Conservation (phyloP, 2,797 vertebrate genomes). For the Propithecus deckenii region DNA sequence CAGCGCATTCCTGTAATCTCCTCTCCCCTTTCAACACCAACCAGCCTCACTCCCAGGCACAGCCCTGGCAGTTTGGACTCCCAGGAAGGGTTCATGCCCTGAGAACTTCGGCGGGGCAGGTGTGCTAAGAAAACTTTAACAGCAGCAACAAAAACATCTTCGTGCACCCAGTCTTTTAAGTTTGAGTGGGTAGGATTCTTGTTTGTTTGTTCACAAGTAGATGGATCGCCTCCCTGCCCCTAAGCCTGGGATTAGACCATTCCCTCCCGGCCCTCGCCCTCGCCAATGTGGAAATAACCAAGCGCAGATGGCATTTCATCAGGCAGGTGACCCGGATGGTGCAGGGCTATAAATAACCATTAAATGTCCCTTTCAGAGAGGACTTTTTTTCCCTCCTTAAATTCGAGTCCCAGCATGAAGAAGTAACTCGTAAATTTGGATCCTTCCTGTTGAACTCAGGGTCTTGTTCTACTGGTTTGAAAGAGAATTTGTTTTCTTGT, state of each 20-base stretch:
- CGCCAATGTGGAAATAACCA: constrained; percentile 33
- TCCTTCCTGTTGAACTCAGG: constrained; percentile 76
- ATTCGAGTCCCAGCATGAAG: constrained; percentile 82
- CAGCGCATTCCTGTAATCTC: background rate
- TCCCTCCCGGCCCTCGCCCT: background rate
- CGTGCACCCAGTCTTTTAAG: constrained; percentile 32
- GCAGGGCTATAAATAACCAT: constrained; percentile 75
- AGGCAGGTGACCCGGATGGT: constrained; percentile 62
- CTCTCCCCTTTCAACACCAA: background rate
- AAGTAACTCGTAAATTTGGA: constrained; percentile 80
- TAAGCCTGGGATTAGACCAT: constrained; percentile 40
- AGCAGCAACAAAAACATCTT: background rate
- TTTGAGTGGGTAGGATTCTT: background rate
- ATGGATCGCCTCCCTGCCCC: background rate
- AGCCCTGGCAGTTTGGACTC: background rate
- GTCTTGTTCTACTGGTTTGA: constrained; percentile 80
- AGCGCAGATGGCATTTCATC: constrained; percentile 35
- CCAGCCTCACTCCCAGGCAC: background rate
- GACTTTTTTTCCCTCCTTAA: constrained; percentile 43
- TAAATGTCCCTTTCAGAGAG: constrained; percentile 66
- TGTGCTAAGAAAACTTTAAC: background rate
- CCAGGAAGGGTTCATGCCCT: background rate
- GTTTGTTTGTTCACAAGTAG: constrained; percentile 36
- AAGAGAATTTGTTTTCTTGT: constrained; percentile 65
- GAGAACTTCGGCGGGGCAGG: background rate